Evolutionary conservation across 2,113 vertebrate genomes (phyloP), one percentile per base, ranked within the genome.

Genomic region (Entomyzon cyanotis): DNA sequence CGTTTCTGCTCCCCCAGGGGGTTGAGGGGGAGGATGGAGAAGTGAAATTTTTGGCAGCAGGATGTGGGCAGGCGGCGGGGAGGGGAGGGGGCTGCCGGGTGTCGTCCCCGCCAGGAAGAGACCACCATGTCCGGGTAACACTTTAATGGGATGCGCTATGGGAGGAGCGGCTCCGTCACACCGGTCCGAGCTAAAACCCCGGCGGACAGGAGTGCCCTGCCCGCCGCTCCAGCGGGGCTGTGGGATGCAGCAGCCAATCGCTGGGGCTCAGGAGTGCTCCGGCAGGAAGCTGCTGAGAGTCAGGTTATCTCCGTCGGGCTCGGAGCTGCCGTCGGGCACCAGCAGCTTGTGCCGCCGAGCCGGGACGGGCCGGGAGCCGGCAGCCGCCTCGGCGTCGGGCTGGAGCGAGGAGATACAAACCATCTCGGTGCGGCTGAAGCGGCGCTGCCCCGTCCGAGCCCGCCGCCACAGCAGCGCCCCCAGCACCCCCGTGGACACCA

Each of bases 221-320:
- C 62, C 11, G 6, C 1, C 12, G 73, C 27, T 64, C 25, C 30
- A 4, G 4, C 7, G 2, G 30, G 64, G 5, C 78, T 5, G 56
- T 10, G 28, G 64, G 69, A 4, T 7, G 74, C 64, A 8, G 87
- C 37, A 75, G 33, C 19, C 31, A 4, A 4, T 3, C 30, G 15
- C 2, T 0, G 10, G 1, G 0, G 44, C 65, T 97, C 89, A 96
- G 71, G 87, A 73, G 10, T 97, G 97, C 10, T 99, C 98, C 1
- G 99, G 99, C 21, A 99, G 97, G 94, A 99, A 99, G 96, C 99
- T 99, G 92, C 98, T 98, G 46, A 99, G 98, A 8, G 99, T 99
- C 78, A 99, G 95, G 87, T 98, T 98, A 46, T 99, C 99, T 1
- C 84, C 96, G 0, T 99, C 98, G 0, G 55, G 97, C 83, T 98